These are phyloP conservation scores for Camarhynchus parvulus DNA, from an alignment of 2,113 vertebrate genomes.

Conservation along the genomic window DNA sequence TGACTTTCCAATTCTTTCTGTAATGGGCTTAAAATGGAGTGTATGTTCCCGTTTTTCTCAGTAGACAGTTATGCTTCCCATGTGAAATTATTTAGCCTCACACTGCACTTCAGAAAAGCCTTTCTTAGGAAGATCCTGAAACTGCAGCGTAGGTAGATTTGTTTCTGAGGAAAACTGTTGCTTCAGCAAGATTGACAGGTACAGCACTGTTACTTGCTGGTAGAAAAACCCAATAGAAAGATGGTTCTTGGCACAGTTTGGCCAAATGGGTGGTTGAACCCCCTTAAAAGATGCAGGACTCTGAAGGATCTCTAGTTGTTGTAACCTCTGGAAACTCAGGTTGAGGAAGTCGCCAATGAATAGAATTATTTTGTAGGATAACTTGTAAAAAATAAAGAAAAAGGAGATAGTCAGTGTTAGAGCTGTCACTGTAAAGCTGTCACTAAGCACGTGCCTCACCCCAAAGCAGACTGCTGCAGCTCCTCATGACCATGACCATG, in stretches of 20 bases:
- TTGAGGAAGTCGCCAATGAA: neutral
- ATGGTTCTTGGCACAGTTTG: neutral
- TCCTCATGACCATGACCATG: neutral
- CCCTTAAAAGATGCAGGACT: neutral
- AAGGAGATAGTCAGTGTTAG: neutral
- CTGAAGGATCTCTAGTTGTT: neutral
- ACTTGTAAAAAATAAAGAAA: neutral
- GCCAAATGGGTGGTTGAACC: neutral
- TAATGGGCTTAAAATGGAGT: constrained; percentile 42
- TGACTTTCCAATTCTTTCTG: constrained; percentile 45
- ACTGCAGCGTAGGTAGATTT: neutral
- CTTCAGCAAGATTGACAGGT: neutral
- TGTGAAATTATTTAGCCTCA: neutral
- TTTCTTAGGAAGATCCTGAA: neutral
- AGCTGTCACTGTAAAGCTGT: neutral
- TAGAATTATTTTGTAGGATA: neutral
- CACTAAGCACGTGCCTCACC: neutral
- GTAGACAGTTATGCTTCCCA: constrained; percentile 16
- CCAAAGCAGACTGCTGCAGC: neutral
- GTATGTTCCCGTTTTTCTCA: constrained; percentile 46
- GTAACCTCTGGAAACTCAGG: neutral
- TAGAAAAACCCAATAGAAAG: neutral
- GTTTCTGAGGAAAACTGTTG: constrained; percentile 14
- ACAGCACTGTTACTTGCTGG: rapidly evolving
- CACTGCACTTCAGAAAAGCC: neutral